Evolutionary conservation across 2,113 vertebrate genomes (phyloP).

Genomic region (Trinectes maculatus): DNA sequence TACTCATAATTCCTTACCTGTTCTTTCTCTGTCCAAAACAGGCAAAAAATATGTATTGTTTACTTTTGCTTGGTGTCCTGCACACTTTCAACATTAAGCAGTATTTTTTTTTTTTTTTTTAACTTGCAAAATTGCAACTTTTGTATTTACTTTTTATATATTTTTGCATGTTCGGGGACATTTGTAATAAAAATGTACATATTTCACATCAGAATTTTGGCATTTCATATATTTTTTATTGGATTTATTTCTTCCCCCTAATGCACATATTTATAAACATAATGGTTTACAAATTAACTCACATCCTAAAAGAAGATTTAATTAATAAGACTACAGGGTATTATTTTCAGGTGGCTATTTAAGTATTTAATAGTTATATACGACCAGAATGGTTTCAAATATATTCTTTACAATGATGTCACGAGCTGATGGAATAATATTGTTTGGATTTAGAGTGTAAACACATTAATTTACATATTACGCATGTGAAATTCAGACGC

Average conservation of each 20-base stretch:
- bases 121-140: conserved; percentile 43
- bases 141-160: conserved; percentile 52
- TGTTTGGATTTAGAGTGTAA: background rate
- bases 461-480: background rate
- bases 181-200: conserved; percentile 84
- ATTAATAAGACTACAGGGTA: background rate
- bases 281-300: no score
- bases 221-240: conserved; percentile 27
- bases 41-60: background rate
- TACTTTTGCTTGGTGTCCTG: conserved; percentile 23
- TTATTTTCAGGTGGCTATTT: background rate
- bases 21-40: conserved; percentile 25
- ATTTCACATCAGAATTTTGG: conserved; percentile 45
- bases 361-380: background rate
- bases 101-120: conserved; percentile 39
- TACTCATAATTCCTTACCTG: conserved; percentile 50
- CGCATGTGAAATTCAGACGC: background rate
- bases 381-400: background rate
- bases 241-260: no score
- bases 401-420: background rate
- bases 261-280: no score
- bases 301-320: no score
- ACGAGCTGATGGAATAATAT: background rate
- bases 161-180: conserved; percentile 76
- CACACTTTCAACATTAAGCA: conserved; percentile 34